Conservation (phyloP, 92 coral and sea anemone species). For the Meandrina meandrites region DNA sequence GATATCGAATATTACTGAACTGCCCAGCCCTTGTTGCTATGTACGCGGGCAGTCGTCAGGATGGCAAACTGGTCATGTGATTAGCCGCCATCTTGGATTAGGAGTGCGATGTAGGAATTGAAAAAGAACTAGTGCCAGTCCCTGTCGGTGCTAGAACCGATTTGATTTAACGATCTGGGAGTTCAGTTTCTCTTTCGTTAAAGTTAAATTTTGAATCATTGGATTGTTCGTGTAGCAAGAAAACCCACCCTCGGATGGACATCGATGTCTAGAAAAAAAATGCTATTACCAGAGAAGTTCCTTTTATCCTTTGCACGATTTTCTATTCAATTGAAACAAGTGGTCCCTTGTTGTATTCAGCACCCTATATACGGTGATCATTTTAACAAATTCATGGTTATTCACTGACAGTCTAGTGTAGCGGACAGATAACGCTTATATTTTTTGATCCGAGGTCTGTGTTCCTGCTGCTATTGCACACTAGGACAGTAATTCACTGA, state of each 20-base stretch:
- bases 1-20: conserved; percentile 59
- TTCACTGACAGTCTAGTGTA: neutral
- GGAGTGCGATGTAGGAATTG: neutral
- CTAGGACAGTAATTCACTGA: neutral
- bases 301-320: conserved; percentile 1
- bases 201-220: neutral
- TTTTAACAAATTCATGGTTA: neutral
- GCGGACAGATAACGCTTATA: neutral
- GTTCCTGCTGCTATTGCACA: neutral
- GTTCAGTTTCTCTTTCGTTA: conserved; percentile 1
- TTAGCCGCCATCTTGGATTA: neutral
- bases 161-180: neutral
- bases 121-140: neutral
- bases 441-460: neutral
- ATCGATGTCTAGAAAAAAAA: neutral
- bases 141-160: neutral
- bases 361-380: neutral
- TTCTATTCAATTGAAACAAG: neutral
- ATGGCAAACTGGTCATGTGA: neutral
- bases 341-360: neutral
- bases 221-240: neutral
- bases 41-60: neutral
- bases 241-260: neutral
- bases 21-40: neutral
- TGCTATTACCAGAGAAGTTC: neutral